These are phyloP conservation scores for Prochilodus magdalenae DNA, from an alignment of 2,113 vertebrate genomes.

Conservation along the genomic window DNA sequence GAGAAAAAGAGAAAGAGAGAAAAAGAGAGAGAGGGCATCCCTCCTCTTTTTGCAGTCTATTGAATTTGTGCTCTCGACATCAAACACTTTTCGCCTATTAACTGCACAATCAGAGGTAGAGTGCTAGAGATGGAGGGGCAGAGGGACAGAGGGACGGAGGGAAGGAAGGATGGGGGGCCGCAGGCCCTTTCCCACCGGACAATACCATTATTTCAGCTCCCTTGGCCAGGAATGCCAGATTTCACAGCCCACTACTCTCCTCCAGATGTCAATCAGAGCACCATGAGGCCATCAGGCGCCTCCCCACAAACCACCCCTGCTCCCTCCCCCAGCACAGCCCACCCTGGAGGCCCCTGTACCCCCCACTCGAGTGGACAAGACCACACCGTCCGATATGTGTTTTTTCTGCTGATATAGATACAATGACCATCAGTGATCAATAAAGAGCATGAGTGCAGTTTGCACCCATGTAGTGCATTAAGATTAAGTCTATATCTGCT, in stretches of 20 bases:
- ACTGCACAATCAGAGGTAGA: constrained; percentile 83
- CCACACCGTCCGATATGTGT: background rate
- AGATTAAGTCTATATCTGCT: background rate
- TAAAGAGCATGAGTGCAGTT: background rate
- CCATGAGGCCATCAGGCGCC: constrained; percentile 76
- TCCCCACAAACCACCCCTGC: constrained; percentile 57
- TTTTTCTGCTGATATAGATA: background rate
- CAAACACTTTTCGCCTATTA: constrained; percentile 87
- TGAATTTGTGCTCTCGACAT: constrained; percentile 86
- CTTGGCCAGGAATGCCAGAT: constrained; percentile 96
- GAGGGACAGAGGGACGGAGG: constrained; percentile 57
- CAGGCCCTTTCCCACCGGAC: constrained; percentile 86
- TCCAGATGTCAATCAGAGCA: constrained; percentile 85
- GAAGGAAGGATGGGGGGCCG: background rate
- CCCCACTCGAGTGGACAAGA: constrained; percentile 52
- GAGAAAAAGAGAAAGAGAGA: background rate
- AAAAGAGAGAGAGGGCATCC: constrained; percentile 58
- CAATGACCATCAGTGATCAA: background rate
- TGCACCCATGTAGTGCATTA: too few species aligned
- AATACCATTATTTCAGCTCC: constrained; percentile 98
- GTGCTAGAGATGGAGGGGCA: constrained; percentile 78
- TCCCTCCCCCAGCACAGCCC: background rate
- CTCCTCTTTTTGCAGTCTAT: constrained; percentile 75
- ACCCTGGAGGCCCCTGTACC: constrained; percentile 10
- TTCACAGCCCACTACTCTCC: constrained; percentile 88